A percentile compares a stretch with the other conserved stretches of the same genome.
phyloP scores from a whole-genome alignment of 2,797 vertebrate species.

The Streptopelia turtur region DNA sequence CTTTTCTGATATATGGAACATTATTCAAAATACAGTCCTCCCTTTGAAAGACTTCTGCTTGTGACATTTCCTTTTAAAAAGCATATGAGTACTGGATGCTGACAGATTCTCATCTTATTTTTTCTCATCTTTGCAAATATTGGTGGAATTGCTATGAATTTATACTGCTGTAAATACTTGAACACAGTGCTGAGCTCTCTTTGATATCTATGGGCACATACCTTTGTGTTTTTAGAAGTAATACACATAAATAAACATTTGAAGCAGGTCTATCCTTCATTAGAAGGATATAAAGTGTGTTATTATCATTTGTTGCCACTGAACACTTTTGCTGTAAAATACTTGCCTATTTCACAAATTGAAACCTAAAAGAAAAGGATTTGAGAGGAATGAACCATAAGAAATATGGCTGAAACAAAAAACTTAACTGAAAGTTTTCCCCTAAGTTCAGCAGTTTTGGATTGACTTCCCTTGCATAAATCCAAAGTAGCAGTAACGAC shows the following conservation, averaged over 20 bases:
- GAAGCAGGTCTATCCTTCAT: not conserved
- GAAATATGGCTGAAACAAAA: not conserved
- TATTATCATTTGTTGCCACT: not conserved
- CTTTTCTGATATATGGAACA: not conserved
- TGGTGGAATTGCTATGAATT: not conserved
- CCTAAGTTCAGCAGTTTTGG: not conserved
- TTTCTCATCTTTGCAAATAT: not conserved
- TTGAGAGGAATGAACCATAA: not conserved
- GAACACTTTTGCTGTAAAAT: not conserved
- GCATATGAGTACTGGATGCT: rapidly evolving
- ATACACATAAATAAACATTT: not conserved
- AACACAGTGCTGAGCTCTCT: not conserved
- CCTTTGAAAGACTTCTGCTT: not conserved
- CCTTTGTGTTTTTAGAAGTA: not conserved
- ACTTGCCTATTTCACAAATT: not conserved
- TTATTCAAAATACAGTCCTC: not conserved
- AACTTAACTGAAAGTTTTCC: not conserved
- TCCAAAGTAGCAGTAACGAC: not conserved
- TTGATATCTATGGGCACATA: not conserved
- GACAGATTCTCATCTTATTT: not conserved
- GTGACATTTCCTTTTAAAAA: not conserved
- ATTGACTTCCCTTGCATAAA: not conserved
- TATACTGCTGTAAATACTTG: not conserved
- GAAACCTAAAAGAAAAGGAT: not conserved
- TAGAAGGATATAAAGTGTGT: not conserved